A percentile compares a stretch with the other conserved stretches of the same genome.
Evolutionary conservation across 2,113 vertebrate species (phyloP).

Genomic region (Cyrtonyx montezumae): DNA sequence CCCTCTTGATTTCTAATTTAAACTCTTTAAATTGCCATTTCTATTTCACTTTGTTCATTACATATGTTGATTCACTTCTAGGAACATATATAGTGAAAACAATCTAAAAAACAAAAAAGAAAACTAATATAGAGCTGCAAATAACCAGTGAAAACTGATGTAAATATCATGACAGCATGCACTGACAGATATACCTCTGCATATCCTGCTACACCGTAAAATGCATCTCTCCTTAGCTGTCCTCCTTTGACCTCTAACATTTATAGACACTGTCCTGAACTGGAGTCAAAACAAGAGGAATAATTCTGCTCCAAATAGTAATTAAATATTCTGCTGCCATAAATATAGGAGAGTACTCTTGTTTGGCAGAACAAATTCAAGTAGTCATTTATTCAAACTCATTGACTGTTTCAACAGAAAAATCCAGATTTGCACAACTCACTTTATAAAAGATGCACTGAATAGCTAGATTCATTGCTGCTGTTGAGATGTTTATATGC

Average conservation of each 20-base stretch:
- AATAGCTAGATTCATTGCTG: background rate
- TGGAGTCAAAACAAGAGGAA: background rate
- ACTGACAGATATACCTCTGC: background rate
- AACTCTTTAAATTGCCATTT: background rate
- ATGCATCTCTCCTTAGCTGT: background rate
- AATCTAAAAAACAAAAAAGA: background rate
- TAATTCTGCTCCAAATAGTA: background rate
- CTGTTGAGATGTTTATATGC: background rate
- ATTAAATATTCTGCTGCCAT: background rate
- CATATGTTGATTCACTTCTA: accelerated
- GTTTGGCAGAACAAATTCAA: background rate
- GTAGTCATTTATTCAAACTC: background rate
- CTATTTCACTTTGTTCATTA: background rate
- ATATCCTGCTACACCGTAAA: background rate
- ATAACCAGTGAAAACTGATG: background rate
- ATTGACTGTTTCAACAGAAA: background rate
- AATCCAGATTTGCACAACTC: background rate
- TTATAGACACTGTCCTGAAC: background rate
- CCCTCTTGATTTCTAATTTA: background rate
- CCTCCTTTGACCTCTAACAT: background rate
- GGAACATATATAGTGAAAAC: background rate
- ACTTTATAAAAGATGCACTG: background rate
- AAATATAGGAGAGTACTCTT: background rate
- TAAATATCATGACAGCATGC: background rate
- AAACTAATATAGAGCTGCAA: background rate